Evolutionary conservation across 2,888 invertebrate species (phyloP).

Genomic region (Melanargia galathea): DNA sequence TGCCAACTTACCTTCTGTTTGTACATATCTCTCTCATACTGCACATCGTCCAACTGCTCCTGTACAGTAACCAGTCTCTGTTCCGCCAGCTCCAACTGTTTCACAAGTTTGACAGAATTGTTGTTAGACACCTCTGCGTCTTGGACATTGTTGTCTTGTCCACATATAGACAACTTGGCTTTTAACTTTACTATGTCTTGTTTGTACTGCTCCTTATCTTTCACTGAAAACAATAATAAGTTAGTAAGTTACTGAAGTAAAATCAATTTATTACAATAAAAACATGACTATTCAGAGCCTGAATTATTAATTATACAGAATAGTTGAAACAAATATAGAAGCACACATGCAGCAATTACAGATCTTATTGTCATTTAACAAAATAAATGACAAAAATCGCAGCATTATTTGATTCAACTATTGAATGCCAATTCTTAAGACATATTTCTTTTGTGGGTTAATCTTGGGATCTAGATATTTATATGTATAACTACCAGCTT

Average conservation of each 20-base stretch:
- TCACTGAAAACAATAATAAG: conserved; percentile 53
- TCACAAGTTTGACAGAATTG: conserved; percentile 52
- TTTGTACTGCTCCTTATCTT: conserved; percentile 71
- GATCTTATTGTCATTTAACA: no score
- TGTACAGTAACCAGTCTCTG: conserved; percentile 75
- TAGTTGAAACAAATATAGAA: no score
- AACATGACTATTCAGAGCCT: no score
- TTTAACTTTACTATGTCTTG: conserved; percentile 65
- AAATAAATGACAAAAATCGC: no score
- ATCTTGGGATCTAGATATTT: no score
- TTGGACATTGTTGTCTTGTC: conserved; percentile 52
- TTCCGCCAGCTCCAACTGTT: conserved; percentile 80
- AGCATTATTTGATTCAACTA: no score
- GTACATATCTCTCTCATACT: conserved; percentile 75
- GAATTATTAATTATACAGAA: no score
- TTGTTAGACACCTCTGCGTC: conserved; percentile 44
- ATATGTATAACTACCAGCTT: no score
- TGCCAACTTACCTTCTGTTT: conserved; percentile 62
- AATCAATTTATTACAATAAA: no score
- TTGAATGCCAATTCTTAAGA: no score
- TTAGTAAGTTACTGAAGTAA: not conserved
- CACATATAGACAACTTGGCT: conserved; percentile 65
- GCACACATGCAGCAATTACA: no score
- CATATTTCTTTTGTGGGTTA: no score
- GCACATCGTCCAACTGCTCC: conserved; percentile 75